These are phyloP conservation scores for Gortyna flavago DNA, from an alignment of 2,888 invertebrate species.

Conservation along the genomic window DNA sequence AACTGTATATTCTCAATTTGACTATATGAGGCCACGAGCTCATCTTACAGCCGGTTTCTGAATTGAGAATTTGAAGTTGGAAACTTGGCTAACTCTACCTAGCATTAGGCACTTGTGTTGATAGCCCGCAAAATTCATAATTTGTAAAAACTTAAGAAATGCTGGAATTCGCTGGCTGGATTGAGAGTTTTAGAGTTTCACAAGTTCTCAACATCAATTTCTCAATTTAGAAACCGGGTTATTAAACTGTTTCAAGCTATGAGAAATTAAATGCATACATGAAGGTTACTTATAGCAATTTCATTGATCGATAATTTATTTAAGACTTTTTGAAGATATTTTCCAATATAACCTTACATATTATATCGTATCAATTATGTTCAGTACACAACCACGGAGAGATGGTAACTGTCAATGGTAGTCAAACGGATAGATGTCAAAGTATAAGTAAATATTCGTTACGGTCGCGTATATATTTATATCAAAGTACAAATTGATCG, in stretches of 20 bases:
- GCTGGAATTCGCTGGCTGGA: neutral
- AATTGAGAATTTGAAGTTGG: neutral
- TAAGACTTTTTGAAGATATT: neutral
- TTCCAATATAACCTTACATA: no score
- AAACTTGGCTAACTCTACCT: neutral
- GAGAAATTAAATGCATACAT: neutral
- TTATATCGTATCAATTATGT: no score
- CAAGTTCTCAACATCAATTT: neutral
- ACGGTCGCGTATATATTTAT: no score
- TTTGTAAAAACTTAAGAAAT: neutral
- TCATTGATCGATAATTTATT: neutral
- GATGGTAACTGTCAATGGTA: no score
- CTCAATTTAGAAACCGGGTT: no score
- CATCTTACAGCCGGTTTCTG: neutral
- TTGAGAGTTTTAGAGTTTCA: neutral
- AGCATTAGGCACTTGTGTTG: neutral
- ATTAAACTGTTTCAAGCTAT: neutral
- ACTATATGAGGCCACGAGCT: neutral
- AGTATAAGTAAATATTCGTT: no score
- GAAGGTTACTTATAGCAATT: neutral
- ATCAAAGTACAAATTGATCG: no score
- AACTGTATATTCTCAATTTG: slow-evolving; percentile 3
- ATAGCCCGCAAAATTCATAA: neutral
- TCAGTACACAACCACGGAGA: no score
- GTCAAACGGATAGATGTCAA: no score